A percentile compares a stretch with the other conserved stretches of the same genome.
Evolutionary conservation across 2,888 invertebrate genomes (phyloP).

Genomic region (Diabrotica balteata): DNA sequence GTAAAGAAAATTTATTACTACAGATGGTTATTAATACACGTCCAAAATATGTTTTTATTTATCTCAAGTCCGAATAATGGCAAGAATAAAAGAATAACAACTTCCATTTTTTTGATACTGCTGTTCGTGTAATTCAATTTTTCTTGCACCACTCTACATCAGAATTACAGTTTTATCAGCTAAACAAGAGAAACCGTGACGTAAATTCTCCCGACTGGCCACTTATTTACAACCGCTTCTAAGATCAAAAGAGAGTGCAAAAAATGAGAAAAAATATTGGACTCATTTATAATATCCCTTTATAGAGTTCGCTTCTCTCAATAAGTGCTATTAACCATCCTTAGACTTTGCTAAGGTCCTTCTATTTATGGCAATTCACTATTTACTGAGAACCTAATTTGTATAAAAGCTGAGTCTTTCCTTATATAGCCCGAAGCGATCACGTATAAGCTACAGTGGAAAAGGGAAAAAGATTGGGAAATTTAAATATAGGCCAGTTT

Average conservation of each 20-base stretch:
- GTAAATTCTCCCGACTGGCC: no score
- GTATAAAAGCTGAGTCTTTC: constrained; percentile 14
- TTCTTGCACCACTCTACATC: no score
- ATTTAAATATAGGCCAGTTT: constrained; percentile 21
- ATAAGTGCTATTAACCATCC: constrained; percentile 1
- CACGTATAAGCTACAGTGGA: constrained; percentile 16
- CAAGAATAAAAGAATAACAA: no score
- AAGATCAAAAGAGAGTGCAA: not conserved
- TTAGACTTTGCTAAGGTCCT: not conserved
- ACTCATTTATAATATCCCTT: constrained; percentile 4
- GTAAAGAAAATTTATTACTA: no score
- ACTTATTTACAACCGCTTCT: not conserved
- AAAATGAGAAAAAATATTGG: not conserved
- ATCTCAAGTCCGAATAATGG: no score
- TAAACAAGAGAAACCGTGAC: no score
- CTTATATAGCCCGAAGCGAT: constrained; percentile 16
- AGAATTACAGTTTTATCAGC: no score
- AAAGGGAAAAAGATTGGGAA: constrained; percentile 27
- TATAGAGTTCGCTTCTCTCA: not conserved
- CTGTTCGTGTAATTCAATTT: no score
- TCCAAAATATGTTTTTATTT: no score
- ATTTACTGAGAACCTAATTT: constrained; percentile 16
- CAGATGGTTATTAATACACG: no score
- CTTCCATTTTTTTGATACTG: no score
- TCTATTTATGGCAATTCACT: constrained; percentile 8